Percentiles rank a stretch among this genome's conserved stretches.
Evolutionary conservation across 37 sponge, comb jelly and placozoan genomes (phyloP).

Genomic region (Eunapius fragilis): DNA sequence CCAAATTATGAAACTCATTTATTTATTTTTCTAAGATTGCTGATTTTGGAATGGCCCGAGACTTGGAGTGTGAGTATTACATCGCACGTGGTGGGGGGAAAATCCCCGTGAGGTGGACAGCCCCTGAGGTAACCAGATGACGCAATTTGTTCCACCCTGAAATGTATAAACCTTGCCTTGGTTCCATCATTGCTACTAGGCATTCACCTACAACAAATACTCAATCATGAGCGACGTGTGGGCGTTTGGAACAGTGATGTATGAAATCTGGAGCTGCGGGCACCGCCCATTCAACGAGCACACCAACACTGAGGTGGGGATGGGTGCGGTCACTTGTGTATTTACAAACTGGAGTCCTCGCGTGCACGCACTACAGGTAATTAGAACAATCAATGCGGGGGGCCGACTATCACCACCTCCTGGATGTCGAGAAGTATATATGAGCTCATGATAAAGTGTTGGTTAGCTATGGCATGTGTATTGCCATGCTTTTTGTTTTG

Average conservation of each 20-base stretch:
- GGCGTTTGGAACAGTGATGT: background rate
- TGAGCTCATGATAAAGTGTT: conserved; percentile 19
- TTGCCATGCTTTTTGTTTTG: too few relatives aligned
- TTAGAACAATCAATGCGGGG: background rate
- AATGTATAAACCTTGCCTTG: background rate
- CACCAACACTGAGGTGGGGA: conserved; percentile 1
- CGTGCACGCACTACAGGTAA: background rate
- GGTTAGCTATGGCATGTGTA: background rate
- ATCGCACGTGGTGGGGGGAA: background rate
- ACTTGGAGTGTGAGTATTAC: background rate
- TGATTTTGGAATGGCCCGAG: background rate
- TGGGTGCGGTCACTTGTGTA: background rate
- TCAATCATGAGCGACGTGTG: background rate
- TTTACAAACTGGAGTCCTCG: background rate
- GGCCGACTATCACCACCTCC: conserved; percentile 2
- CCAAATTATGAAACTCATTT: too few relatives aligned
- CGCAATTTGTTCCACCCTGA: background rate
- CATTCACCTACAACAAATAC: background rate
- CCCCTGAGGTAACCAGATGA: background rate
- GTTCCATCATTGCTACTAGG: background rate
- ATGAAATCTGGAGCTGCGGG: conserved; percentile 20
- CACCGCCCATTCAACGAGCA: background rate
- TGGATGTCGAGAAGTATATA: conserved; percentile 18
- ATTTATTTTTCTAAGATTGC: background rate
- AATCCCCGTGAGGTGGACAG: background rate